A percentile compares a stretch with the other conserved stretches of the same genome.
These are phyloP conservation scores for Pyrgus malvae DNA, from an alignment of 2,888 invertebrate species.

Conservation along the genomic window DNA sequence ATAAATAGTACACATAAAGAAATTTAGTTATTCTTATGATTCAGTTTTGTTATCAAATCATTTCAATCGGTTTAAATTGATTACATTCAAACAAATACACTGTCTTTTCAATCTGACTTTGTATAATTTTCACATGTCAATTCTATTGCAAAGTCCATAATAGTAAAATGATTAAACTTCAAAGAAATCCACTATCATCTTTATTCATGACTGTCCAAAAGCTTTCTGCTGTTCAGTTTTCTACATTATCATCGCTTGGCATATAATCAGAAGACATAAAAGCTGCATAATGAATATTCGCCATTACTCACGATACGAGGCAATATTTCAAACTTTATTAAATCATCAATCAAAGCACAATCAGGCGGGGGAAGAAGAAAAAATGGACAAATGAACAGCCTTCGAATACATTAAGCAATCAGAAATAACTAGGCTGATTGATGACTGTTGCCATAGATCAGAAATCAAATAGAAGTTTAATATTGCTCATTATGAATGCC, in stretches of 20 bases:
- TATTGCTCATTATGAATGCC: not conserved
- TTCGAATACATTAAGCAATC: conserved; percentile 69
- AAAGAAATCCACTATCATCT: no score
- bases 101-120: no score
- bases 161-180: no score
- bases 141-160: no score
- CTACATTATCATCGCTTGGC: conserved; percentile 1
- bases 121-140: no score
- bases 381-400: conserved; percentile 52
- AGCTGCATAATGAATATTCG: conserved; percentile 19
- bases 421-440: conserved; percentile 64
- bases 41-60: no score
- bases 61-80: no score
- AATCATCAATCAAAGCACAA: conserved; percentile 57
- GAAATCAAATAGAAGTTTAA: conserved; percentile 24
- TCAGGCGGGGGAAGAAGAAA: conserved; percentile 48
- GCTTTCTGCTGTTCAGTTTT: not conserved
- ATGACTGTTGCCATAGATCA: conserved; percentile 61
- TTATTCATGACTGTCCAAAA: not conserved
- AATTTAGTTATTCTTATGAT: no score
- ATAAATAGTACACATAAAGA: no score
- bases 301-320: conserved; percentile 30
- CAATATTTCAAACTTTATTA: conserved; percentile 46
- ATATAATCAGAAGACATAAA: conserved; percentile 13
- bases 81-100: no score